Conservation (phyloP, 2,888 invertebrate genomes). For the Nomada ferruginata region DNA sequence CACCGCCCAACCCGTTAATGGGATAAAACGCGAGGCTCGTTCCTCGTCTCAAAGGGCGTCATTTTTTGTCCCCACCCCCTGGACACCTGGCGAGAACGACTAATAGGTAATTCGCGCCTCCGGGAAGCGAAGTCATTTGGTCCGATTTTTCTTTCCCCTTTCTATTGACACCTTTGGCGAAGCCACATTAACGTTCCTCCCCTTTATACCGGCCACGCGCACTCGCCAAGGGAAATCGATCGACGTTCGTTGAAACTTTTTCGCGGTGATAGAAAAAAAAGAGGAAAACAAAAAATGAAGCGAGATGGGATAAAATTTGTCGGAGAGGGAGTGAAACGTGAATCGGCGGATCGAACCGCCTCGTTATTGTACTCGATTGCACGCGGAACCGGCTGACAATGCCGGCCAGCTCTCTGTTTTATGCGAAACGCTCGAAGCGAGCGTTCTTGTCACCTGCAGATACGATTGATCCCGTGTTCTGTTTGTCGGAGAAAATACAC, state of each 20-base stretch:
- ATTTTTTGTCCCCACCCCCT: neutral
- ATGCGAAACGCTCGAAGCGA: conserved; percentile 37
- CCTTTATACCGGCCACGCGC: conserved; percentile 24
- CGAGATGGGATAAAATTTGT: neutral
- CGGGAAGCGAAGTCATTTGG: neutral
- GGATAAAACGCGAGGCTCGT: neutral
- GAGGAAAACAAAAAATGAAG: neutral
- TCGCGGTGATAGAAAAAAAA: neutral
- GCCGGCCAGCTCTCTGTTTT: conserved; percentile 32
- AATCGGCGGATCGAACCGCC: conserved; percentile 38
- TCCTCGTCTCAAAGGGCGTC: neutral
- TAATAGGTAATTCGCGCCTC: neutral
- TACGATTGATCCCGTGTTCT: conserved; percentile 38
- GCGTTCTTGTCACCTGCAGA: conserved; percentile 43
- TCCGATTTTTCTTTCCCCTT: neutral
- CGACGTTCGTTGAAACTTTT: conserved; percentile 41
- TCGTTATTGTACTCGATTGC: conserved; percentile 47
- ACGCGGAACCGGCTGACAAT: conserved; percentile 33
- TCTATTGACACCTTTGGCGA: conserved; percentile 18
- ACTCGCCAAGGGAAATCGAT: conserved; percentile 45
- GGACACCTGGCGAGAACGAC: neutral
- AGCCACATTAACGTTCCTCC: conserved; percentile 28
- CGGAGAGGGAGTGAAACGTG: neutral
- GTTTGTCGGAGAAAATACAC: neutral
- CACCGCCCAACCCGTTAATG: neutral